A percentile compares a stretch with the other conserved stretches of the same genome.
These are phyloP conservation scores for Coelinius sp. DNA, from an alignment of 2,888 invertebrate genomes.

Conservation along the genomic window DNA sequence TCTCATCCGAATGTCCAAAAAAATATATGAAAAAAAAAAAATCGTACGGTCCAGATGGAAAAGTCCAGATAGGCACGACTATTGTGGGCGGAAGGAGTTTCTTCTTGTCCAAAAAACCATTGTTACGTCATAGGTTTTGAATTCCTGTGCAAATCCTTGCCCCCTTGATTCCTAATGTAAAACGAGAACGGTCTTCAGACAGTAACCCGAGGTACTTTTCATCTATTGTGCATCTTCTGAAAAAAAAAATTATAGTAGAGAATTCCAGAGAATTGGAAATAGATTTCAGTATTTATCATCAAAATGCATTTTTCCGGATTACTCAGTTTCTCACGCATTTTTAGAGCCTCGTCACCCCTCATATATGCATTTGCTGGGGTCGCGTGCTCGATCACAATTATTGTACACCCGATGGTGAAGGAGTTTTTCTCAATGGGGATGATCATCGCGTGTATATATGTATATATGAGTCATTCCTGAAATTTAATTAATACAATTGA, in stretches of 20 bases:
- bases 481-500: conserved; percentile 1
- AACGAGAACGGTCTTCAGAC: conserved; percentile 30
- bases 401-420: background rate
- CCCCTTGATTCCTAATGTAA: conserved; percentile 40
- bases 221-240: background rate
- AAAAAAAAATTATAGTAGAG: background rate
- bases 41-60: conserved; percentile 22
- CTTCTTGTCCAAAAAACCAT: conserved; percentile 50
- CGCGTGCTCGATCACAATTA: conserved; percentile 14
- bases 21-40: conserved; percentile 10
- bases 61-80: conserved; percentile 19
- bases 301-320: conserved; percentile 19
- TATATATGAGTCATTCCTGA: background rate
- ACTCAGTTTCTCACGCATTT: conserved; percentile 1
- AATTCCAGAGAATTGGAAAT: background rate
- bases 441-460: background rate
- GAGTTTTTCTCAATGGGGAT: background rate
- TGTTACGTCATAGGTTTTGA: conserved; percentile 65
- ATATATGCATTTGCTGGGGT: conserved; percentile 9
- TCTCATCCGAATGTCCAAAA: conserved; percentile 10
- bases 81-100: conserved; percentile 37
- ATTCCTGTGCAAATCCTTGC: conserved; percentile 62
- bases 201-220: conserved; percentile 26
- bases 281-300: background rate
- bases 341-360: background rate